Evolutionary conservation across 2,113 vertebrate species (phyloP).

Genomic region (Tichodroma muraria): DNA sequence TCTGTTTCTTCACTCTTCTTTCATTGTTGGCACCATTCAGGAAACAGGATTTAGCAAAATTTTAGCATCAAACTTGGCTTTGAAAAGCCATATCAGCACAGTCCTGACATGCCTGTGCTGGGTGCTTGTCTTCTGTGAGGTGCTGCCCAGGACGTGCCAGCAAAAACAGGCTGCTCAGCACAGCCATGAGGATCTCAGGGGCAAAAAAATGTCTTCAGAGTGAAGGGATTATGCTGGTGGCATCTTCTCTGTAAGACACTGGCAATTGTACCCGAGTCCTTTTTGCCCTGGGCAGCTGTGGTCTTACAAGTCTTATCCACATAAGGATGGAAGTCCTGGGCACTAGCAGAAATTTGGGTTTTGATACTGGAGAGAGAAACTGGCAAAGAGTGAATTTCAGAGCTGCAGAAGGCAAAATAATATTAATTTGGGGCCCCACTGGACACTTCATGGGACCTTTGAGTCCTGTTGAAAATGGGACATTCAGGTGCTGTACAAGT

Average conservation of each 20-base stretch:
- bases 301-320: background rate
- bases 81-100: background rate
- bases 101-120: background rate
- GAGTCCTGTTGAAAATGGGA: background rate
- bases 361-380: background rate
- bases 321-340: background rate
- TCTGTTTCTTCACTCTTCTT: background rate
- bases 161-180: background rate
- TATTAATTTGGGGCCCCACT: background rate
- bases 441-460: background rate
- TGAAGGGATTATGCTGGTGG: background rate
- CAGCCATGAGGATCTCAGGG: background rate
- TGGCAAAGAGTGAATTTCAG: background rate
- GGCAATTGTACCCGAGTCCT: rapidly evolving
- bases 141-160: background rate
- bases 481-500: background rate
- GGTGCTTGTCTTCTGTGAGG: background rate
- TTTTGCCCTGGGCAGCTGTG: background rate
- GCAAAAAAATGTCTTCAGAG: background rate
- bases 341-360: background rate
- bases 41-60: background rate
- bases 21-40: background rate
- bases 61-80: background rate
- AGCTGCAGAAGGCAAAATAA: background rate
- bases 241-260: background rate